Percentiles rank a stretch among this genome's conserved stretches.
These are phyloP conservation scores for Siderastrea siderea DNA, from an alignment of 92 coral and sea anemone genomes.

Conservation along the genomic window DNA sequence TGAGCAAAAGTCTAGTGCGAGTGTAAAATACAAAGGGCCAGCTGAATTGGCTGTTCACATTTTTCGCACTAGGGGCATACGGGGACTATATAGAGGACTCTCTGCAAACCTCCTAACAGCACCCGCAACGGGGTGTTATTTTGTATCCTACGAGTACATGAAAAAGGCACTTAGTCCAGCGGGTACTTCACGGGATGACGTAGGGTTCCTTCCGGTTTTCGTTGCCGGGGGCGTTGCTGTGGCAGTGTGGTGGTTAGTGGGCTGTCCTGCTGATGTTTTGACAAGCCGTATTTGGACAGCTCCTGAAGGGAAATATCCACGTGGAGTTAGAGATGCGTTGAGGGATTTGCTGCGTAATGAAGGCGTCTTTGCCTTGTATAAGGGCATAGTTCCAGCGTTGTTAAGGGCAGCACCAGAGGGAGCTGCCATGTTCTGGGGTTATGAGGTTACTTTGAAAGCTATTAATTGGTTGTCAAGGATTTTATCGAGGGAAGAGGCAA, in stretches of 20 bases:
- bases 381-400: constrained; percentile 84
- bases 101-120: constrained; percentile 77
- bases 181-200: constrained; percentile 80
- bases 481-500: not conserved
- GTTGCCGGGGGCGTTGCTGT: constrained; percentile 92
- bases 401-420: constrained; percentile 85
- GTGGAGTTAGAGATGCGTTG: constrained; percentile 84
- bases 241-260: constrained; percentile 78
- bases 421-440: constrained; percentile 88
- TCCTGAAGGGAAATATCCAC: constrained; percentile 83
- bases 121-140: constrained; percentile 83
- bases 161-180: constrained; percentile 48
- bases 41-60: constrained; percentile 70
- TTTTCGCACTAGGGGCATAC: constrained; percentile 66
- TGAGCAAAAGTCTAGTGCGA: constrained; percentile 73
- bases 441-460: constrained; percentile 84
- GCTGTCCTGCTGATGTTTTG: constrained; percentile 84
- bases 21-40: constrained; percentile 79
- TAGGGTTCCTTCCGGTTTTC: constrained; percentile 71
- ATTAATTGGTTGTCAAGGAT: constrained; percentile 73
- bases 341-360: constrained; percentile 68
- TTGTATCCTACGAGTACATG: constrained; percentile 82
- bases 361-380: constrained; percentile 77
- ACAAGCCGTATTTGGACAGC: constrained; percentile 92
- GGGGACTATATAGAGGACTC: constrained; percentile 83